These are phyloP conservation scores for Umimayanthus kanabou DNA, from an alignment of 92 coral and sea anemone species.

Conservation along the genomic window DNA sequence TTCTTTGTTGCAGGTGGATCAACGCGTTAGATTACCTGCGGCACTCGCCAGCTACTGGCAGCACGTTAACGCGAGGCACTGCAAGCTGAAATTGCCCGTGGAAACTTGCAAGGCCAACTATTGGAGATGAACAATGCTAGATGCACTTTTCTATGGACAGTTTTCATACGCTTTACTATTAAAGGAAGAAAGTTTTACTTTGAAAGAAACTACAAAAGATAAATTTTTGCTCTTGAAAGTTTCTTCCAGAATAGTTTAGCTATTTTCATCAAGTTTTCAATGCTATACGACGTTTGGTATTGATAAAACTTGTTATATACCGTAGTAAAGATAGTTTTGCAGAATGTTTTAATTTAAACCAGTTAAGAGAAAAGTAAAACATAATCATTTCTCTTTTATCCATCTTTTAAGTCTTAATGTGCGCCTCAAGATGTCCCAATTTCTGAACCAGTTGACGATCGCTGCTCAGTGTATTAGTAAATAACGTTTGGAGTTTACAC, in stretches of 20 bases:
- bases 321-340: no score
- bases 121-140: neutral
- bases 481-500: no score
- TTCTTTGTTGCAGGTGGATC: slow-evolving; percentile 71
- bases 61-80: neutral
- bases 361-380: no score
- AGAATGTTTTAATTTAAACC: no score
- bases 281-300: no score
- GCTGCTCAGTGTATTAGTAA: no score
- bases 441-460: no score
- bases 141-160: neutral
- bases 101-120: neutral
- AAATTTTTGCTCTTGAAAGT: neutral
- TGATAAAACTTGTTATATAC: no score
- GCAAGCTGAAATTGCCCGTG: neutral
- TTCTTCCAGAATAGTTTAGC: neutral
- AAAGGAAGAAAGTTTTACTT: no score
- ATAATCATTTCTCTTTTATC: no score
- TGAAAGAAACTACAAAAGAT: neutral
- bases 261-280: neutral
- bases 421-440: no score
- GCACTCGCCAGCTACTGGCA: slow-evolving; percentile 39
- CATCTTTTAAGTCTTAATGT: no score
- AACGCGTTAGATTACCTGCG: slow-evolving; percentile 93
- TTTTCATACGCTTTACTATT: neutral